phyloP scores from a whole-genome alignment of 2,888 invertebrate species.

The Aphodius granarius region DNA sequence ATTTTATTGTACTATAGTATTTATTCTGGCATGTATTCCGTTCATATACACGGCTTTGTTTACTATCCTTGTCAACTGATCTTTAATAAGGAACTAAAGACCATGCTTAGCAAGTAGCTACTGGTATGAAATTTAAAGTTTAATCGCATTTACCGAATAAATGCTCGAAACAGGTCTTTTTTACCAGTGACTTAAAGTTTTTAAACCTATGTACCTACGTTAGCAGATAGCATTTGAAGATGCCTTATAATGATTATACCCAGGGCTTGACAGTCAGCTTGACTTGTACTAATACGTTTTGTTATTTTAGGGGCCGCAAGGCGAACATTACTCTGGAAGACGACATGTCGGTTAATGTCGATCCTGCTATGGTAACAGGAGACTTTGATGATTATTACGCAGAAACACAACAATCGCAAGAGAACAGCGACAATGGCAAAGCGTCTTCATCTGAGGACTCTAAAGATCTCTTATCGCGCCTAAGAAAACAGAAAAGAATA shows the following conservation, averaged over 20 bases:
- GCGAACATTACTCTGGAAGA: neutral
- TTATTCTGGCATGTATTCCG: too few species aligned
- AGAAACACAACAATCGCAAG: neutral
- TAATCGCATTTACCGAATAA: too few species aligned
- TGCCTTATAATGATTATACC: neutral
- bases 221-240: neutral
- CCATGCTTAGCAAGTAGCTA: too few species aligned
- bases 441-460: neutral
- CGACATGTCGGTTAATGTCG: neutral
- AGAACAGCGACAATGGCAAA: neutral
- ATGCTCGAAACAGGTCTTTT: too few species aligned
- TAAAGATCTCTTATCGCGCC: constrained; percentile 30
- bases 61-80: too few species aligned
- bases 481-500: constrained; percentile 37
- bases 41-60: too few species aligned
- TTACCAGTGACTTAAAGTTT: too few species aligned
- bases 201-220: too few species aligned
- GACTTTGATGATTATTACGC: neutral
- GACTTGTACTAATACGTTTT: neutral
- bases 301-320: neutral
- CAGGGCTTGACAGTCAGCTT: neutral
- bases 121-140: too few species aligned
- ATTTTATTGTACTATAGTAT: too few species aligned
- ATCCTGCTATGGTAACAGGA: neutral
- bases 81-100: too few species aligned